phyloP scores from a whole-genome alignment of 2,797 vertebrate species.

The Calcarius lapponicus region DNA sequence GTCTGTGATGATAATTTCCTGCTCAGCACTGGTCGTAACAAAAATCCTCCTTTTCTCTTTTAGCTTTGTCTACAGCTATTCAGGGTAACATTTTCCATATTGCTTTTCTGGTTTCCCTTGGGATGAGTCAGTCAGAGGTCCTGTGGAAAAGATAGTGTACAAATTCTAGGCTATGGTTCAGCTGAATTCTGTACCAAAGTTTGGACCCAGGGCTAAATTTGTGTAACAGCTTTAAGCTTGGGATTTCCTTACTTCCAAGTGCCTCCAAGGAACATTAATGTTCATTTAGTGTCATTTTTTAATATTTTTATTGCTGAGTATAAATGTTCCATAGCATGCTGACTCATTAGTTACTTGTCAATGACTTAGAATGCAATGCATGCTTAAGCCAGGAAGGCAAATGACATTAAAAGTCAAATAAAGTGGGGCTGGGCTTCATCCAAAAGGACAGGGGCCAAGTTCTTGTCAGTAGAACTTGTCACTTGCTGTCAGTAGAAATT shows the following conservation, averaged over 20 bases:
- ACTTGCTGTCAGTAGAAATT: not conserved
- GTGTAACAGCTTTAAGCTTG: not conserved
- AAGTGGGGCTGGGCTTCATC: not conserved
- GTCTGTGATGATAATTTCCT: not conserved
- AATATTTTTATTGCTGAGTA: not conserved
- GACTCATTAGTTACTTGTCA: not conserved
- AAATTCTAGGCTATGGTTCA: constrained; percentile 35
- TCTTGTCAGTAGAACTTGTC: too few relatives aligned
- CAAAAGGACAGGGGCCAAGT: not conserved
- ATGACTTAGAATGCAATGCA: not conserved
- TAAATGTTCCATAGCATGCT: not conserved
- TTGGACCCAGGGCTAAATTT: not conserved
- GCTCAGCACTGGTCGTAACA: not conserved
- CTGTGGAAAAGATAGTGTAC: not conserved
- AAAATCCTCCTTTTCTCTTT: not conserved
- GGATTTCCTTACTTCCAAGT: not conserved
- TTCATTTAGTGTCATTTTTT: not conserved
- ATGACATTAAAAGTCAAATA: not conserved
- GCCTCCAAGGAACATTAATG: not conserved
- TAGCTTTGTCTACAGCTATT: not conserved
- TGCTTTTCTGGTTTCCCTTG: not conserved
- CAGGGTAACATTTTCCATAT: not conserved
- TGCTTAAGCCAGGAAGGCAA: not conserved
- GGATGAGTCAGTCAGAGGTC: constrained; percentile 12
- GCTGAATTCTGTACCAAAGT: not conserved